Evolutionary conservation across 2,797 vertebrate genomes (phyloP).

Genomic region (Channallabes apus): DNA sequence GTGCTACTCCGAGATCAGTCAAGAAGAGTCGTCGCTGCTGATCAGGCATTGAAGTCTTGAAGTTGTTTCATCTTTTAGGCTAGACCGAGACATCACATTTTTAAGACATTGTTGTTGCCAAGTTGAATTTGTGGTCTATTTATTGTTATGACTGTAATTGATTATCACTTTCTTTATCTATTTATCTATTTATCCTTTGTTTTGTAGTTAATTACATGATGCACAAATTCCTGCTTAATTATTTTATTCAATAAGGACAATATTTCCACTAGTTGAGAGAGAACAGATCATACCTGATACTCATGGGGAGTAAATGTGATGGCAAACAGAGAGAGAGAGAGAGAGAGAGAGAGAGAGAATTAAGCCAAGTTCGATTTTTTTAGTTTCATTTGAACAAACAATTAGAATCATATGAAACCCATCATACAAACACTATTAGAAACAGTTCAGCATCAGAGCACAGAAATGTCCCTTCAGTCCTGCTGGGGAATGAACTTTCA

Average conservation of each 20-base stretch:
- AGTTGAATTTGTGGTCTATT: no score
- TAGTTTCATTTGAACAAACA: neutral
- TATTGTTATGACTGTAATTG: no score
- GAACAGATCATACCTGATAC: neutral
- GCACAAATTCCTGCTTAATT: neutral
- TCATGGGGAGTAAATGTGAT: constrained; percentile 15
- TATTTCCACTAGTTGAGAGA: neutral
- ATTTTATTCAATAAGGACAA: neutral
- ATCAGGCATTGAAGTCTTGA: neutral
- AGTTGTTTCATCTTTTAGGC: neutral
- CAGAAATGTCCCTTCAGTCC: neutral
- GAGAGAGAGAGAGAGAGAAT: neutral
- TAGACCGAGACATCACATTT: neutral
- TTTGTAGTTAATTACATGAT: neutral
- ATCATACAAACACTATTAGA: neutral
- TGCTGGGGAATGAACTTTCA: neutral
- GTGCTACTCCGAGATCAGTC: neutral
- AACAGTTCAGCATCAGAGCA: constrained; percentile 8
- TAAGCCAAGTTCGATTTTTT: neutral
- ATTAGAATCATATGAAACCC: neutral
- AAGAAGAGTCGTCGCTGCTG: neutral
- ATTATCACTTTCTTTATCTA: no score
- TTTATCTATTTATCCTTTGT: no score
- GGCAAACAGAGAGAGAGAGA: neutral
- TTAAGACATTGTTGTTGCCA: neutral